Percentiles rank a stretch among this genome's conserved stretches.
Evolutionary conservation across 2,888 invertebrate species (phyloP).

Genomic region (Sepioteuthis lessoniana): DNA sequence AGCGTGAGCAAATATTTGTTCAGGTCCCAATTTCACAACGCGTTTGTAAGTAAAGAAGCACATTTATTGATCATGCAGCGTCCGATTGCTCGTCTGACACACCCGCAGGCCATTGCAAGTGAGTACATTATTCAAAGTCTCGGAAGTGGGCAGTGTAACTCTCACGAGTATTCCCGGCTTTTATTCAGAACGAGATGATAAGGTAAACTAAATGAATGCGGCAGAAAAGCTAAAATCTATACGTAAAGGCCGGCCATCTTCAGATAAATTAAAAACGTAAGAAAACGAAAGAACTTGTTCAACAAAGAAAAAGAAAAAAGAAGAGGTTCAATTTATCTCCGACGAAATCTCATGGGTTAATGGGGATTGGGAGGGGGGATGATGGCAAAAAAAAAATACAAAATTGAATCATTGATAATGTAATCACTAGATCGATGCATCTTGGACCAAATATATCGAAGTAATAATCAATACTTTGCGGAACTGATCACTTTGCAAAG

Average conservation of each 20-base stretch:
- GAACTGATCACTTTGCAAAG: neutral
- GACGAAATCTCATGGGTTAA: neutral
- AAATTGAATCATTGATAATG: neutral
- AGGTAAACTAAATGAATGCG: neutral
- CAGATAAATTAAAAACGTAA: neutral
- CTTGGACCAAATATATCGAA: neutral
- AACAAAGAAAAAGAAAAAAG: neutral
- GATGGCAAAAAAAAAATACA: neutral
- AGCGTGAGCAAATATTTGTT: too few species aligned
- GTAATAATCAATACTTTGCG: neutral
- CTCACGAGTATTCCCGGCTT: neutral
- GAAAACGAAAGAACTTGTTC: neutral
- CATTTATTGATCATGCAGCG: too few species aligned
- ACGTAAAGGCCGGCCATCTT: neutral
- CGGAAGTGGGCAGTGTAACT: neutral
- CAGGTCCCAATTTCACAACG: too few species aligned
- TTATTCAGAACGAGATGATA: neutral
- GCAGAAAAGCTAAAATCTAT: neutral
- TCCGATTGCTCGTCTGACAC: too few species aligned
- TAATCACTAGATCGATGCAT: neutral
- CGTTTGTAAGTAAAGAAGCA: too few species aligned
- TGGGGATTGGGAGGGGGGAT: too few species aligned
- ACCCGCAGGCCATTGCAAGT: too few species aligned
- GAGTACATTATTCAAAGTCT: neutral
- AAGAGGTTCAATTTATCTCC: neutral